Base-by-base conservation (phyloP, 2,888 invertebrate species). In the Andrena haemorrhoa region DNA sequence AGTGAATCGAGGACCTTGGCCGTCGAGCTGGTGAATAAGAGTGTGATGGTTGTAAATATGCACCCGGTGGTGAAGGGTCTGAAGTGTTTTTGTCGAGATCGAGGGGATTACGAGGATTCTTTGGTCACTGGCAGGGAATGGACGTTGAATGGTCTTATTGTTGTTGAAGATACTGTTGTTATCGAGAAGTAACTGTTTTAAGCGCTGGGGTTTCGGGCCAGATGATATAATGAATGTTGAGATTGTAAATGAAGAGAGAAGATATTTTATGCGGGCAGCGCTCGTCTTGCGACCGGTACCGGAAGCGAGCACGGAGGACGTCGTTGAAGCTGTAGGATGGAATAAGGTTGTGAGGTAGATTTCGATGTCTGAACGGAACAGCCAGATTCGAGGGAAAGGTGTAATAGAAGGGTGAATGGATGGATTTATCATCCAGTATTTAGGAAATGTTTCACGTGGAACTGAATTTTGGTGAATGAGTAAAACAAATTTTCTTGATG, bases 131-230 rank as follows among this genome's bases (percentile, higher is more conserved):
- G 68, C 8, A 31, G 41, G 41, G 29, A 41, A 49, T 12, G 20
- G 31, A 63, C 26, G 26, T 60, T 58, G 41, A 4, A 41, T 56
- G 23, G 65, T 80, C 68, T 72, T 77, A 74, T 83, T 71, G 61
- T 82, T 76, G 83, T 82, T 82, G 82, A 75, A n/a, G 64, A 80
- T 72, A 41, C 33, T 79, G 70, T 80, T 80, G 64, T 82, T 80
- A 53, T 58, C 53, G 33, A 53, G 33, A 51, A 35, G 31, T 72
- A 64, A 10, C 58, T 68, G 75, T 83, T 83, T 82, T 74, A 68
- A 51, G 74, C 47, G 16, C 47, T 29, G 58, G 64, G 53, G 56
- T 16, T 64, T 20, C n/a, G 68, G 66, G 49, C 26, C 35, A 41
- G 49, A 65, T 23, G 47, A 26, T 76, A 69, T 82, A 71, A 53